Evolutionary conservation across 35 echinoderm and acorn worm genomes (phyloP).

Genomic region (Ophioderma brevispina): DNA sequence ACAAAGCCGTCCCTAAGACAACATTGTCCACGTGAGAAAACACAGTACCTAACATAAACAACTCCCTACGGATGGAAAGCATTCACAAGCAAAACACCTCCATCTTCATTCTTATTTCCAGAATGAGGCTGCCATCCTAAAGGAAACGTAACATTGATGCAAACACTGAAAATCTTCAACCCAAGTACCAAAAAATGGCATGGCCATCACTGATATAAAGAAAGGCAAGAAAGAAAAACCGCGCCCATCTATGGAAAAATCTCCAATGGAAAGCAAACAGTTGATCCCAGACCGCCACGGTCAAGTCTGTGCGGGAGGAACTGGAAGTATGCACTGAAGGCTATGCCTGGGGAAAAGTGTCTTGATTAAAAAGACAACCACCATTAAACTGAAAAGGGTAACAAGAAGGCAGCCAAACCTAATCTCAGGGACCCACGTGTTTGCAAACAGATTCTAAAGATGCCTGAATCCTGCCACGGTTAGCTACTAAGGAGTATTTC

Average conservation of each 20-base stretch:
- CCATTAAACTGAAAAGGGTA: background rate
- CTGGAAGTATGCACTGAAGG: background rate
- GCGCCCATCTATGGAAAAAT: background rate
- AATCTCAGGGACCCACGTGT: too few species aligned
- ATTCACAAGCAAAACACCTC: too few species aligned
- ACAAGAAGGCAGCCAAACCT: background rate
- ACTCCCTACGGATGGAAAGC: too few species aligned
- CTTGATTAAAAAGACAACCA: too few species aligned
- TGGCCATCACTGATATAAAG: background rate
- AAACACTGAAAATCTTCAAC: background rate
- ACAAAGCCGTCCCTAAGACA: too few species aligned
- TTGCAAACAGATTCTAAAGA: background rate
- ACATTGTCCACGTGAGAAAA: too few species aligned
- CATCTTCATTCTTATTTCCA: too few species aligned
- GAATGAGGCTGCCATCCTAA: background rate
- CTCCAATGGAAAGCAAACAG: background rate
- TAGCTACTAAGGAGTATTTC: background rate
- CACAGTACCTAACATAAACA: too few species aligned
- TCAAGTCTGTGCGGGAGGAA: background rate
- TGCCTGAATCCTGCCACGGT: background rate
- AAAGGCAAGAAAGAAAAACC: background rate
- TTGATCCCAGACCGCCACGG: slow-evolving; percentile 34
- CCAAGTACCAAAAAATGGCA: background rate
- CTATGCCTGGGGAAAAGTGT: background rate
- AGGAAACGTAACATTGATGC: background rate